Base-by-base conservation (phyloP, 2,888 invertebrate genomes). In the Dasypolia templi region DNA sequence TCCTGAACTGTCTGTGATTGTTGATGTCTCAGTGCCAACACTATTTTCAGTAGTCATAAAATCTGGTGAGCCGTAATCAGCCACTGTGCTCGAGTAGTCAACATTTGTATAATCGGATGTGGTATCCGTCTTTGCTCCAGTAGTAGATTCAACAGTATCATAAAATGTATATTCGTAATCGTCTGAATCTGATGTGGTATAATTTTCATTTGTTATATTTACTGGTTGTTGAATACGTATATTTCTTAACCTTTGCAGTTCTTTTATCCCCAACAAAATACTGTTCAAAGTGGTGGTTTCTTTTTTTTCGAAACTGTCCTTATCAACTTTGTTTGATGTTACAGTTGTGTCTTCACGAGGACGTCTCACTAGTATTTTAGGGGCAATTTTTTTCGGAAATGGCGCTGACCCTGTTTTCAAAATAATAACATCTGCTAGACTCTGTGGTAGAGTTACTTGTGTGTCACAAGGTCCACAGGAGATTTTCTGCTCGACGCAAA, bases 391-490 rank as follows among this genome's bases (percentile, higher is more conserved):
- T 59, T 70, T 72, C 0, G 75, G 75, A 63, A 77, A 80, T 14
- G 81, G 67, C 0, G 58, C 53, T 26, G 69, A 53, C 14, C 71
- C 32, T 22, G 59, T 64, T 55, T 80, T 74, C 35, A 81, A 51
- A 42, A 61, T 68, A 14, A 83, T 69, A 19, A 63, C 80, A 12
- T 87, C 83, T 39, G 81, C 67, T 9, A 82, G 58, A 73, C 26
- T 75, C 29, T 75, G 61, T 12, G 85, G 79, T 29, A 87, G 64
- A 63, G 80, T 83, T 14, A 89, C 49, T 55, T 89, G 84, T 74
- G 90, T 84, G 76, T 91, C 87, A 76, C 94, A 94, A 17, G 93
- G 92, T 49, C 91, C 89, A 81, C 96, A 96, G 5, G 91, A 83
- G 7, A 95, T 87, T 66, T 81, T 81, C 77, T 90, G 89, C 84